Evolutionary conservation across 2,888 invertebrate genomes (phyloP).

Genomic region (Mallateleia sp.): DNA sequence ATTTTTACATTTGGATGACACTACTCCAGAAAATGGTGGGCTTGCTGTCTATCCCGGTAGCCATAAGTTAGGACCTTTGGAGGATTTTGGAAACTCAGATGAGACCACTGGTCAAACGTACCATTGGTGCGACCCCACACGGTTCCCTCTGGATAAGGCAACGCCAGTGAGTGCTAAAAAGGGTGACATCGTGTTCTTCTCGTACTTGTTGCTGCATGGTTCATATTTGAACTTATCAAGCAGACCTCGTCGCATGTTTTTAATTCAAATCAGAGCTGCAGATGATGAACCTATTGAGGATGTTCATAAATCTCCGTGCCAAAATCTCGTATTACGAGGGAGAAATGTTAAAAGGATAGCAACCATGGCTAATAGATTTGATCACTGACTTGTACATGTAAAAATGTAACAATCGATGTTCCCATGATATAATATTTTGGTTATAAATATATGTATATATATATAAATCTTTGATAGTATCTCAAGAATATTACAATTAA

Average conservation of each 20-base stretch:
- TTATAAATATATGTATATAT: no score
- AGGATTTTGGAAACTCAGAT: slow-evolving; percentile 90
- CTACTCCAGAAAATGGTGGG: slow-evolving; percentile 91
- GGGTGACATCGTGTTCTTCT: slow-evolving; percentile 91
- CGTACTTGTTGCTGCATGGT: slow-evolving; percentile 91
- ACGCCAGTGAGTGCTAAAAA: slow-evolving; percentile 90
- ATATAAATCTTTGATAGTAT: no score
- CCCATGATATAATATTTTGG: no score
- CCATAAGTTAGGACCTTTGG: slow-evolving; percentile 91
- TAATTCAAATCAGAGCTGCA: slow-evolving; percentile 90
- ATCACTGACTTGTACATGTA: slow-evolving; percentile 36
- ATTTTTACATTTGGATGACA: no score
- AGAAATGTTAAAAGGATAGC: slow-evolving; percentile 89
- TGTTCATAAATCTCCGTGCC: slow-evolving; percentile 90
- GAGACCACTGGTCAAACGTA: slow-evolving; percentile 88
- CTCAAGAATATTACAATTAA: no score
- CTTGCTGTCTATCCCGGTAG: slow-evolving; percentile 91
- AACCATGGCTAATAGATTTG: slow-evolving; percentile 85
- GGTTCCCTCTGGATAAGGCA: slow-evolving; percentile 90
- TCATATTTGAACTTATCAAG: slow-evolving; percentile 90
- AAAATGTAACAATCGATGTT: no score
- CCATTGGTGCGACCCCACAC: slow-evolving; percentile 90
- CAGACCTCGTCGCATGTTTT: slow-evolving; percentile 90
- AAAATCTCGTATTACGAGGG: slow-evolving; percentile 91
- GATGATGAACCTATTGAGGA: slow-evolving; percentile 90